Conservation (phyloP, 2,113 vertebrate genomes). For the Sterna hirundo region DNA sequence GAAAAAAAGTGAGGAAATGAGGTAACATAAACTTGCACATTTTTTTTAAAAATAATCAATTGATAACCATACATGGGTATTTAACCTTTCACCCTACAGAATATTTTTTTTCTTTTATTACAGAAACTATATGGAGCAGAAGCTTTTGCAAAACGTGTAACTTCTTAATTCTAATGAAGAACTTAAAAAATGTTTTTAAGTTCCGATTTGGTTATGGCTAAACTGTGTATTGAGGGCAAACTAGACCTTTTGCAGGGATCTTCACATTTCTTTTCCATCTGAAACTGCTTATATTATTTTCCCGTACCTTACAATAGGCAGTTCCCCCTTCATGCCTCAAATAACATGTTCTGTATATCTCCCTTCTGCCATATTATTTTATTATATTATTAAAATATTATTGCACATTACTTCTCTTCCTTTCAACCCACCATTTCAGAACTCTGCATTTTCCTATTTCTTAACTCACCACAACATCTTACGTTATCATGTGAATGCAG, state of each 20-base stretch:
- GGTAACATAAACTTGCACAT: background rate
- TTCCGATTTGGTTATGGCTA: background rate
- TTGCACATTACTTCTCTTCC: background rate
- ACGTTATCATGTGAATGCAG: fast-evolving
- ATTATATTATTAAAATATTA: background rate
- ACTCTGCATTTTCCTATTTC: background rate
- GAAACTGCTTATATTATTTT: background rate
- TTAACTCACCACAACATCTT: background rate
- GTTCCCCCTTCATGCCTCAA: background rate
- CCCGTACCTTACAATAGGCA: background rate
- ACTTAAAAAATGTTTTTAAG: background rate
- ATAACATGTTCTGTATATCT: background rate
- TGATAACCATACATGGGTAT: background rate
- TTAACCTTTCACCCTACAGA: background rate
- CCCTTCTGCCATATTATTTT: background rate
- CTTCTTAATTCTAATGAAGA: background rate
- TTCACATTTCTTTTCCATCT: background rate
- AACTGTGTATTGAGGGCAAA: background rate
- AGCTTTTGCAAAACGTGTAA: background rate
- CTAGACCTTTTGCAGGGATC: background rate
- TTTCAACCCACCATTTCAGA: background rate
- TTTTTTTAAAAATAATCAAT: background rate
- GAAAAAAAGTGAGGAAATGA: background rate
- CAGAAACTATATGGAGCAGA: background rate
- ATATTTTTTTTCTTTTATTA: background rate